Evolutionary conservation across 1,140 invertebrate genomes (phyloP).

Genomic region (Panonychus citri): DNA sequence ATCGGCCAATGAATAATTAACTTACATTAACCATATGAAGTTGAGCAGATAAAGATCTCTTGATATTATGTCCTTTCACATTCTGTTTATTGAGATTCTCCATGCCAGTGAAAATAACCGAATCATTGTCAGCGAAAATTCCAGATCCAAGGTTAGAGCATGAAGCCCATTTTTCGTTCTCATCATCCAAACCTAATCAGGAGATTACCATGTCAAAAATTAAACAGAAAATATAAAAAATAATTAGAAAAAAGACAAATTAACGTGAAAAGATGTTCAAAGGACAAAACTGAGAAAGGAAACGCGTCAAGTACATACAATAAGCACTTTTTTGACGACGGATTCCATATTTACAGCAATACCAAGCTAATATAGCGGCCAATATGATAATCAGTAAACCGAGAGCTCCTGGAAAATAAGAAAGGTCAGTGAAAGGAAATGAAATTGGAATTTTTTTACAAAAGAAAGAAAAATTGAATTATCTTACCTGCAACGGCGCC

Average conservation of each 20-base stretch:
- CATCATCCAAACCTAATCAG: too few relatives aligned
- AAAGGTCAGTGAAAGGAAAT: neutral
- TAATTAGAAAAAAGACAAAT: neutral
- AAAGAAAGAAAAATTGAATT: neutral
- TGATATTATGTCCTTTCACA: neutral
- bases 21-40: neutral
- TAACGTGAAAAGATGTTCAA: too few relatives aligned
- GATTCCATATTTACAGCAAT: conserved; percentile 23
- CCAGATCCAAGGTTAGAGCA: neutral
- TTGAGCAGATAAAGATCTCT: neutral
- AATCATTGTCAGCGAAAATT: neutral
- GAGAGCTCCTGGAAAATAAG: conserved; percentile 14
- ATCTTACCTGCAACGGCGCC: conserved; percentile 26
- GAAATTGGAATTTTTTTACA: too few relatives aligned
- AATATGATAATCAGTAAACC: conserved; percentile 26
- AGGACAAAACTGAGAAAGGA: neutral
- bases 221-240: neutral
- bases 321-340: conserved; percentile 1
- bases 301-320: neutral
- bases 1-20: neutral
- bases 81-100: too few relatives aligned
- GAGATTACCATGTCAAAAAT: neutral
- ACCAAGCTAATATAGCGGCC: conserved; percentile 26
- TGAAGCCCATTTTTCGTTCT: neutral
- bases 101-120: too few relatives aligned